Percentiles rank a stretch among this genome's conserved stretches.
phyloP scores from a whole-genome alignment of 1,140 invertebrate species.

The Zelostemma sp. region DNA sequence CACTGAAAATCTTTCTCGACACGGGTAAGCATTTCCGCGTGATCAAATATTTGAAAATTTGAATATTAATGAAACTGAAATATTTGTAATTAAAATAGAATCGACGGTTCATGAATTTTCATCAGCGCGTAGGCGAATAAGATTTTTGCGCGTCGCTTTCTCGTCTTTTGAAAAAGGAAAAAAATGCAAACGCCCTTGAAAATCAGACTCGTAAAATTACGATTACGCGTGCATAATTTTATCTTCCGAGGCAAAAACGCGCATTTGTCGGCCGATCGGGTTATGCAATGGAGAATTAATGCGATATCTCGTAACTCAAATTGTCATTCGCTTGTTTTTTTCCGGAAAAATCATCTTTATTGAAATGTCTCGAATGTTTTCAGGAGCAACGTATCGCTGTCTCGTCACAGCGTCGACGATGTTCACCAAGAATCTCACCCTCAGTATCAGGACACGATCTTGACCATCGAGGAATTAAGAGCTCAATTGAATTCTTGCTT shows the following conservation, averaged over 20 bases:
- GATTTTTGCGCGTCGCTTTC: too few species aligned
- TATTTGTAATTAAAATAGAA: too few species aligned
- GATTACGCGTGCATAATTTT: not conserved
- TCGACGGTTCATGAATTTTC: too few species aligned
- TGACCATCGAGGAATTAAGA: slow-evolving; percentile 81
- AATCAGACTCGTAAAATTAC: too few species aligned
- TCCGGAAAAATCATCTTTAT: not conserved
- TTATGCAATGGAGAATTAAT: too few species aligned
- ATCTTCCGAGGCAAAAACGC: not conserved
- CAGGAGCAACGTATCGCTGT: slow-evolving; percentile 65
- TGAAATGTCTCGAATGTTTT: slow-evolving; percentile 13
- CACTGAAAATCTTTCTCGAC: slow-evolving; percentile 25
- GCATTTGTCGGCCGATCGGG: not conserved
- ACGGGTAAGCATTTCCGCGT: slow-evolving; percentile 27
- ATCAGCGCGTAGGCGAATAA: too few species aligned
- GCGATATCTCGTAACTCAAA: not conserved
- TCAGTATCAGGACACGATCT: slow-evolving; percentile 68
- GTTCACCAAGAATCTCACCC: slow-evolving; percentile 61
- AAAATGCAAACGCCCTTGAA: too few species aligned
- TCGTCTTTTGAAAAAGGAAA: too few species aligned
- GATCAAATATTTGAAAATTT: too few species aligned
- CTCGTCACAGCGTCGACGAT: slow-evolving; percentile 59
- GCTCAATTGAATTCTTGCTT: slow-evolving; percentile 81
- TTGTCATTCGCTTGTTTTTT: not conserved
- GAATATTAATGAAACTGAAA: too few species aligned